A percentile compares a stretch with the other conserved stretches of the same genome.
phyloP scores from a whole-genome alignment of 1,140 invertebrate species.

The Scaptodrosophila lebanonensis region DNA sequence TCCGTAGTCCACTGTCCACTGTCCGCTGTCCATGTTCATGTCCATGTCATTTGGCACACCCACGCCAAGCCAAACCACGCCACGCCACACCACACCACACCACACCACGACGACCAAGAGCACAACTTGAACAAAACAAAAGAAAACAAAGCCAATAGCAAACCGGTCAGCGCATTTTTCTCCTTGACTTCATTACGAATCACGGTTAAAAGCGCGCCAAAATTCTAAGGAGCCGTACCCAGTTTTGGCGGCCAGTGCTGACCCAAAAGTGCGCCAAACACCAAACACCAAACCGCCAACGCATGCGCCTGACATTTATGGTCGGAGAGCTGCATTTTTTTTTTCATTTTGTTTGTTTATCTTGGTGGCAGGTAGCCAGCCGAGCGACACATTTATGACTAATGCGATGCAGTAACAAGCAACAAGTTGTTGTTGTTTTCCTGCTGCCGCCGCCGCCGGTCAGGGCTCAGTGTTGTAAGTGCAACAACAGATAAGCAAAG shows the following conservation, averaged over 20 bases:
- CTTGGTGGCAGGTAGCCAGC: constrained; percentile 22
- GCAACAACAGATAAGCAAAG: too few relatives aligned
- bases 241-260: constrained; percentile 29
- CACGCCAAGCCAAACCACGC: constrained; percentile 34
- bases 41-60: constrained; percentile 28
- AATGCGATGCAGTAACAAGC: constrained; percentile 29
- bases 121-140: too few relatives aligned
- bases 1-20: too few relatives aligned
- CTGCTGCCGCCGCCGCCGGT: too few relatives aligned
- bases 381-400: constrained; percentile 57
- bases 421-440: constrained; percentile 18
- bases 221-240: constrained; percentile 51
- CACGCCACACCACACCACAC: constrained; percentile 7
- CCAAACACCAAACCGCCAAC: constrained; percentile 10
- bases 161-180: constrained; percentile 50
- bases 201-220: constrained; percentile 60
- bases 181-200: constrained; percentile 72
- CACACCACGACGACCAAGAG: too few relatives aligned
- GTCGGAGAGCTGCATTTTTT: neutral
- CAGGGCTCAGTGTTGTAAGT: neutral
- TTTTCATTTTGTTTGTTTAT: neutral
- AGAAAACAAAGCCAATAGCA: constrained; percentile 17
- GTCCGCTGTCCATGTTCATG: too few relatives aligned
- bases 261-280: constrained; percentile 66
- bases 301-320: too few relatives aligned